phyloP scores from a whole-genome alignment of 2,113 vertebrate genomes.

The Onychostruthus taczanowskii region DNA sequence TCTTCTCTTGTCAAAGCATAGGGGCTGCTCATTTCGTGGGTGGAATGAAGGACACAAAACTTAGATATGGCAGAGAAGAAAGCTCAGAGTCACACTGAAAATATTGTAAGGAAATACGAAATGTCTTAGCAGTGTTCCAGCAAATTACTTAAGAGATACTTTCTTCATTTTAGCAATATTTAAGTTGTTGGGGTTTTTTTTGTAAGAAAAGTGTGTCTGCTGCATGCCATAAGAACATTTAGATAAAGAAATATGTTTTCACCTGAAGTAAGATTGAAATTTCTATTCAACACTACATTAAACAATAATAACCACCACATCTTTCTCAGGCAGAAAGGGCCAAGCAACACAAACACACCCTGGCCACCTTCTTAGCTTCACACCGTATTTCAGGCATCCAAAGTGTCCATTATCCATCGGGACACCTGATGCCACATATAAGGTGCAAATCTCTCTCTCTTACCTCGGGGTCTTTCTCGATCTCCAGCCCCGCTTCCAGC shows the following conservation, averaged over 20 bases:
- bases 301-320: background rate
- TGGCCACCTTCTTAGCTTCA: background rate
- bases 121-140: background rate
- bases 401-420: rapidly evolving
- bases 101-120: background rate
- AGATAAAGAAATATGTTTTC: background rate
- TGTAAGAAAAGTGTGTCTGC: background rate
- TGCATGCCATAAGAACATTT: background rate
- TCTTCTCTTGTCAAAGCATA: background rate
- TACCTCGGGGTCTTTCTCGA: conserved; percentile 86
- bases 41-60: background rate
- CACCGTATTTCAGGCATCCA: rapidly evolving
- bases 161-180: background rate
- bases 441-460: background rate
- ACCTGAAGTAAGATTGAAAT: background rate
- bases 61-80: background rate
- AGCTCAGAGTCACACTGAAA: background rate
- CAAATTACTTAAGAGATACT: background rate
- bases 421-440: rapidly evolving
- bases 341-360: background rate
- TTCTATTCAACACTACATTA: background rate
- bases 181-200: background rate
- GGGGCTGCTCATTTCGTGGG: background rate
- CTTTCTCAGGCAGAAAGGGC: background rate
- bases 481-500: conserved; percentile 85